Percentiles rank a stretch among this genome's conserved stretches.
These are phyloP conservation scores for Zosterops japonicus DNA, from an alignment of 2,113 vertebrate genomes.

Conservation along the genomic window DNA sequence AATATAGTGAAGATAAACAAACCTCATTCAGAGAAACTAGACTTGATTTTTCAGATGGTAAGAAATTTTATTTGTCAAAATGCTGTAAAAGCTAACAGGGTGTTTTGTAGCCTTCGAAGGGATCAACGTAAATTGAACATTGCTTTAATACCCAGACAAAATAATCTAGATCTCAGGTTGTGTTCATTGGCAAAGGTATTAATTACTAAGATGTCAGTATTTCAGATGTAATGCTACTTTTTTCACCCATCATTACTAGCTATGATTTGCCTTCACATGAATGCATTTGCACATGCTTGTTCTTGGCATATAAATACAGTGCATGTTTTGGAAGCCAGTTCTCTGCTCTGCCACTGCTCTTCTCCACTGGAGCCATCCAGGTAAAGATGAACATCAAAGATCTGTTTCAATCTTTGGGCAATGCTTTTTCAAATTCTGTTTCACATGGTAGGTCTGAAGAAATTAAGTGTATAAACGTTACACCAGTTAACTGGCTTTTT, in stretches of 20 bases:
- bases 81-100: neutral
- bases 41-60: neutral
- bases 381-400: neutral
- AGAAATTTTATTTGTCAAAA: neutral
- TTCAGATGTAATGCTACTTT: neutral
- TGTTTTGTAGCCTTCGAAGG: neutral
- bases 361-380: neutral
- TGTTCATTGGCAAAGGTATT: neutral
- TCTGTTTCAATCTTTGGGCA: neutral
- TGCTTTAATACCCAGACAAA: neutral
- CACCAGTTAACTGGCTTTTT: neutral
- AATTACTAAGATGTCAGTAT: neutral
- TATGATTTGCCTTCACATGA: neutral
- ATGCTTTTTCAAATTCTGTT: neutral
- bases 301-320: neutral
- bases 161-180: neutral
- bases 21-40: neutral
- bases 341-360: neutral
- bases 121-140: rapidly evolving
- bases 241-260: neutral
- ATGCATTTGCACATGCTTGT: neutral
- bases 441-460: neutral
- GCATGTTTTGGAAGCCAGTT: neutral
- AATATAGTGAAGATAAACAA: neutral
- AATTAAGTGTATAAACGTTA: neutral